Percentiles rank a stretch among this genome's conserved stretches.
phyloP scores from a whole-genome alignment of 2,113 vertebrate species.

The Atlantisia rogersi region DNA sequence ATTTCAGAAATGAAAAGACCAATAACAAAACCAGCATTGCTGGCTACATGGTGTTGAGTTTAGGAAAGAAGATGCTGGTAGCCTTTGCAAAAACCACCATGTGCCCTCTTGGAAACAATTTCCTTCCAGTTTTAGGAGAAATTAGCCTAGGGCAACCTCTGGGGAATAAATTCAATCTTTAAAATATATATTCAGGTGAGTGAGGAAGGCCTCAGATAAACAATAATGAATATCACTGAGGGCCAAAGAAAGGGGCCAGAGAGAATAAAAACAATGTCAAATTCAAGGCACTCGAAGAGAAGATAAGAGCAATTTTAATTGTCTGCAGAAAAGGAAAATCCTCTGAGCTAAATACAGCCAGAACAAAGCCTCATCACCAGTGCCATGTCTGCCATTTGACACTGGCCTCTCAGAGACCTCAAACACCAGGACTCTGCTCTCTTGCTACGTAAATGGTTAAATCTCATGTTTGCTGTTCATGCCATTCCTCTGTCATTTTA shows the following conservation, averaged over 20 bases:
- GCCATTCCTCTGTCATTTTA: background rate
- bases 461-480: background rate
- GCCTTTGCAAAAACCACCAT: conserved; percentile 5
- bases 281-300: background rate
- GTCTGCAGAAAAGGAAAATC: background rate
- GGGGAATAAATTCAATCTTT: conserved; percentile 3
- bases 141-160: background rate
- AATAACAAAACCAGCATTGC: background rate
- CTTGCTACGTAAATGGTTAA: background rate
- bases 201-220: background rate
- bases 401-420: background rate
- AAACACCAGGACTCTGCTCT: background rate
- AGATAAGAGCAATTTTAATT: background rate
- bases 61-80: background rate
- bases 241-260: background rate
- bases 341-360: background rate
- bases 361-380: background rate
- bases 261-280: background rate
- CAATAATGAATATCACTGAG: background rate
- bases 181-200: background rate
- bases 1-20: conserved; percentile 52
- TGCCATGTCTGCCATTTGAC: background rate
- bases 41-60: background rate
- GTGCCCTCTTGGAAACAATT: background rate
- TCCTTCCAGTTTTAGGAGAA: background rate